Base-by-base conservation (phyloP, 2,797 vertebrate species). In the Acanthurus tractus region DNA sequence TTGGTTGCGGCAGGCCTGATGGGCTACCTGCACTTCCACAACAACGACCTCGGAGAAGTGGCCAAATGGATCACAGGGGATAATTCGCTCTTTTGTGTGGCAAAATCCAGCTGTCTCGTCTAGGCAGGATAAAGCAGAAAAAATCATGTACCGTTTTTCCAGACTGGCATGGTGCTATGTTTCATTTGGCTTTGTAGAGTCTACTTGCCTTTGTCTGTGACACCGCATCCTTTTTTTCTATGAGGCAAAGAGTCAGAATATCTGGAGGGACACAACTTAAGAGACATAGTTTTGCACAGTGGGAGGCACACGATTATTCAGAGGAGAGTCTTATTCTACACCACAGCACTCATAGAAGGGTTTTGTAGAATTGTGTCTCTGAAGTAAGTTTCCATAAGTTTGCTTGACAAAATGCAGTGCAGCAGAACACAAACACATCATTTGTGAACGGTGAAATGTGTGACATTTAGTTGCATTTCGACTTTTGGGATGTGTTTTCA, bases 41-140 rank as follows among this genome's bases (percentile, higher is more conserved):
- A 83, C 79, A 62, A 57, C 86, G 89, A 91, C 92, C 88, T 88
- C 72, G 3, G 71, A 59, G 56, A 83, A 79, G 81, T 74, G 71
- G 84, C 70, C 74, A 77, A 81, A 89, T 80, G 83, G 76, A 90
- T 89, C 83, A 78, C 75, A 36, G 62, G 56, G 70, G 82, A 73
- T 93, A 82, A 91, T 89, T 92, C 22, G 56, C 66, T 63, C 44
- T 46, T 42, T 50, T 57, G 69, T 22, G 81, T 34, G 42, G 74
- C 50, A 49, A 64, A 46, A 29, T 38, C 36, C 20, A 64, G 68
- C 63, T 56, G 73, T 80, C 79, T 86, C 74, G 13, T 73, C 66
- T 57, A 59, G 44, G 70, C 74, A 44, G 62, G 10, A 71, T 52
- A 36, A 42, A 73, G 61, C 14, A 40, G 40, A 38, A 65, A 70